Percentiles rank a stretch among this genome's conserved stretches.
Evolutionary conservation across 2,113 vertebrate species (phyloP).

Genomic region (Furnarius figulus): DNA sequence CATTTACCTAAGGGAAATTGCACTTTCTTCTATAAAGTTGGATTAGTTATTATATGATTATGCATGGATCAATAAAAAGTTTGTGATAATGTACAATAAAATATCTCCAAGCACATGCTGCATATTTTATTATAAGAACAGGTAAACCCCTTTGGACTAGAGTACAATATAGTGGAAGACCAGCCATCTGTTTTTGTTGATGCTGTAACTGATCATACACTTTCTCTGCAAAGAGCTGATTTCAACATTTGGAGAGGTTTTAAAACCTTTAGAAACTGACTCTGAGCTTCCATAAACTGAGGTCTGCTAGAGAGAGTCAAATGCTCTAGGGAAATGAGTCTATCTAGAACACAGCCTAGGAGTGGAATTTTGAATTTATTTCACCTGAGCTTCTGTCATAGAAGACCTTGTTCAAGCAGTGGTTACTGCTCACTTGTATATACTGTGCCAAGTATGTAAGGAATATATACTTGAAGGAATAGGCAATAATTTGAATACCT

Average conservation of each 20-base stretch:
- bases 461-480: neutral
- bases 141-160: neutral
- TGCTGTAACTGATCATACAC: fast-evolving
- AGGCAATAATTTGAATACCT: neutral
- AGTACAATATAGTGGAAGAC: neutral
- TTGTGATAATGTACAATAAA: neutral
- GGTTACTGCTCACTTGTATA: neutral
- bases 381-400: neutral
- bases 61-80: neutral
- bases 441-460: neutral
- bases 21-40: neutral
- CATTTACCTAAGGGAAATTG: neutral
- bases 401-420: neutral
- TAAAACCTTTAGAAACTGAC: neutral
- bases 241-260: neutral
- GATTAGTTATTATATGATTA: fast-evolving
- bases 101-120: fast-evolving
- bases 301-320: neutral
- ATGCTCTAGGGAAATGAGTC: neutral
- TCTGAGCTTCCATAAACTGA: neutral
- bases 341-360: neutral
- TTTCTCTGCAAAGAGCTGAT: neutral
- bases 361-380: neutral
- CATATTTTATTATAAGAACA: neutral
- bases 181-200: neutral